Evolutionary conservation across 2,797 vertebrate genomes (phyloP), one percentile per base, ranked within the genome.

Genomic region (Chelon auratus): DNA sequence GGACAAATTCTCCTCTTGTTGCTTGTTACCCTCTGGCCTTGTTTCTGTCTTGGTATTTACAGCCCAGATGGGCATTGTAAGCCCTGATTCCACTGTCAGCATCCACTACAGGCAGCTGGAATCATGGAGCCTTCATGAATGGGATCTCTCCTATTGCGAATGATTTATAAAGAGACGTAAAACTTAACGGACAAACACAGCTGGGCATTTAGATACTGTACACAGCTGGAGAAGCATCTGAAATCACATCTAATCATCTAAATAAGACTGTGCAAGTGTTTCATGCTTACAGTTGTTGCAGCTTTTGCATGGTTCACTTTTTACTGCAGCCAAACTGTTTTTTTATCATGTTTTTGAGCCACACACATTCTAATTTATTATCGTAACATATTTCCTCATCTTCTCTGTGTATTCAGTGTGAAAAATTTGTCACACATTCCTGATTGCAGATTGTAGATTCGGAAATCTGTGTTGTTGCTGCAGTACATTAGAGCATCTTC

Each of bases 1-100:
- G 85, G 77, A 78, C 58, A 68, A 79, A 63, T 30, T 39, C 15
- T 39, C 36, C n/a, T 63, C 48, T 75, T 62, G 64, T 65, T 72
- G 67, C 75, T 59, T 45, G 54, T 76, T 71, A 75, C 36, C n/a
- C 73, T 63, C 63, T 81, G 66, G 56, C 79, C 65, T 60, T 5
- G 10, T 70, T 59, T 71, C 37, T 75, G 68, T 71, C 85, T 76
- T 72, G 37, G 68, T 85, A 79, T 88, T 87, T 87, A 84, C 68
- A 40, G 80, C 68, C 65, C 83, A 77, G 79, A 26, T 66, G 77
- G 75, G 83, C 45, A 77, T 40, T 71, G 58, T 78, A 59, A 77
- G 64, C 53, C 30, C 58, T 7, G 57, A 76, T 57, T 81, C 33
- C 43, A 37, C 72, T 39, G 76, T 82, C 64, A 75, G 62, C 58